Evolutionary conservation across 2,113 vertebrate genomes (phyloP).

Genomic region (Burhinus bistriatus): DNA sequence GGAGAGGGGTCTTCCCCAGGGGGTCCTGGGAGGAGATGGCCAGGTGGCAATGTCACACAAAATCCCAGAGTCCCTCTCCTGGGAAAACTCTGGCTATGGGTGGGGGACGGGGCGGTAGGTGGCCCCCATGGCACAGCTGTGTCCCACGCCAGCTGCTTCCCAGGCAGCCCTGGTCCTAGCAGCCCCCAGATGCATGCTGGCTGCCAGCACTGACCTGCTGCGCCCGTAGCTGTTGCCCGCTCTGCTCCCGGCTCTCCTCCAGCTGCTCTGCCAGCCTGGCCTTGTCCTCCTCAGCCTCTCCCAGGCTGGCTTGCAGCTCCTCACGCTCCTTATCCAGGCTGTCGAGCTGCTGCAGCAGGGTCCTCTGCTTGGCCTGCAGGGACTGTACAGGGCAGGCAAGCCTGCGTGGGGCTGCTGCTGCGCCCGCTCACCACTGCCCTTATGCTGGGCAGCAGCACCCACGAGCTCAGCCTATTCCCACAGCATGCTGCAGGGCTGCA

Average conservation of each 20-base stretch:
- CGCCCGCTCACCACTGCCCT: not conserved
- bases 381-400: constrained; percentile 67
- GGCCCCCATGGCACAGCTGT: not conserved
- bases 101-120: accelerated
- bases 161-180: not conserved
- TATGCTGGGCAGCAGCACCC: too few relatives aligned
- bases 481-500: not conserved
- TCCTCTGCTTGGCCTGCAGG: constrained; percentile 84
- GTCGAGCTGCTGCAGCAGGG: constrained; percentile 82
- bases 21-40: accelerated
- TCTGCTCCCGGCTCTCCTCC: constrained; percentile 51
- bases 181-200: not conserved
- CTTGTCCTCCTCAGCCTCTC: constrained; percentile 70
- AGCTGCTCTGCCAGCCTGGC: constrained; percentile 49
- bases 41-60: accelerated
- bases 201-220: constrained; percentile 76
- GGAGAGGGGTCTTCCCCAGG: not conserved
- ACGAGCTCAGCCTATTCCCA: not conserved
- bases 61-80: not conserved
- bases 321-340: constrained; percentile 82
- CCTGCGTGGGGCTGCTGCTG: not conserved
- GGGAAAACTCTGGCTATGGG: not conserved
- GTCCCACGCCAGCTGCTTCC: not conserved
- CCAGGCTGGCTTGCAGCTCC: constrained; percentile 77
- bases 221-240: constrained; percentile 64